Evolutionary conservation across 2,888 invertebrate genomes (phyloP), one percentile per base, ranked within the genome.

Genomic region (Ectropis crepuscularia): DNA sequence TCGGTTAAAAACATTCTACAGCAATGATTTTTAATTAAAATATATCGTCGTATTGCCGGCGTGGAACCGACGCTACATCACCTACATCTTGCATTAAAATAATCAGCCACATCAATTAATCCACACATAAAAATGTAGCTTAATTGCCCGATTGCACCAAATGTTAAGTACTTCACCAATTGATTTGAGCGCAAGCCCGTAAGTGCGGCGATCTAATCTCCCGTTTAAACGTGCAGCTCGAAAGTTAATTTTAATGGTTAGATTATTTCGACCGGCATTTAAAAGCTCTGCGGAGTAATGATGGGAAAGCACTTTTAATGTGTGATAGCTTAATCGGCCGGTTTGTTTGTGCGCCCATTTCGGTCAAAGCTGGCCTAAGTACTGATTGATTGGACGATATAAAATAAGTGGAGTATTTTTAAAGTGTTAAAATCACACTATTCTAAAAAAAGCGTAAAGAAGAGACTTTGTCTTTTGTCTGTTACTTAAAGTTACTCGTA

Each of bases 251-350:
- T 70, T 69, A 71, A 71, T 71, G 51, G 53, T 57, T 28, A 58
- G 61, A 69, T 69, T 69, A 71, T 68, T 69, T 67, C 41, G 61
- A 59, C 61, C 28, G 48, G 49, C 54, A 43, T 58, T 57, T 58
- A 53, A 63, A 54, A 47, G 58, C 42, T 38, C 36, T 53, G 16
- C 45, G 38, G 36, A 55, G 64, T 64, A 65, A 68, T 66, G 69
- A 71, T 71, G 69, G 69, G 67, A 69, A 70, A 65, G 55, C 38
- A 63, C 60, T 67, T 69, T 64, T 62, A 69, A 69, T 53, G 67
- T 57, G 61, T 50, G 65, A 71, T 69, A 67, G 62, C 49, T 53
- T 54, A 60, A 70, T 66, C 61, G 65, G 59, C 63, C 53, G 61
- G 66, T 66, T 68, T 66, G 65, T 67, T 67, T 47, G 42, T 55